phyloP scores from a whole-genome alignment of 2,113 vertebrate genomes.

The Chiloscyllium plagiosum region DNA sequence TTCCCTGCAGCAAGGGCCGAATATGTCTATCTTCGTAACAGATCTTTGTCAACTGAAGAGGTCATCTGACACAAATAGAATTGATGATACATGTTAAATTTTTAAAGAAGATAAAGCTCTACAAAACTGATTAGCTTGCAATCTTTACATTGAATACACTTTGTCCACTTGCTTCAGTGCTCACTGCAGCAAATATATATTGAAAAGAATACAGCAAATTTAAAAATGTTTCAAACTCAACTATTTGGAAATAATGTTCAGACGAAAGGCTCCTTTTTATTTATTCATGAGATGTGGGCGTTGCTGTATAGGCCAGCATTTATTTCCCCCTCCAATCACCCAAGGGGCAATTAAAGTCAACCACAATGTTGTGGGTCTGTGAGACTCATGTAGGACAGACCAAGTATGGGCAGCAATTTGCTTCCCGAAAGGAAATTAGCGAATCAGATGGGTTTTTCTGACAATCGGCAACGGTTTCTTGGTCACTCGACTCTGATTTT shows the following conservation, averaged over 20 bases:
- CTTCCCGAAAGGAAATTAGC: too few species aligned
- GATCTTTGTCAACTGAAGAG: neutral
- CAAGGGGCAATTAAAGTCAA: too few species aligned
- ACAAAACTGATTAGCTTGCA: neutral
- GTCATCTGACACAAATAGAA: conserved; percentile 7
- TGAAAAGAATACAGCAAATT: neutral
- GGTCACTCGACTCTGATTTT: too few species aligned
- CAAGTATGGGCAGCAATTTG: too few species aligned
- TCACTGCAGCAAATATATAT: neutral
- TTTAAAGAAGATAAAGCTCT: neutral
- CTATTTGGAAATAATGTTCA: neutral
- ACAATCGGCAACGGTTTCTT: too few species aligned
- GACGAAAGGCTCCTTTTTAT: neutral
- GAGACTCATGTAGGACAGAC: too few species aligned
- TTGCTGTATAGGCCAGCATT: too few species aligned
- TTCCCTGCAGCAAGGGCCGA: neutral
- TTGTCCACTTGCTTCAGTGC: neutral
- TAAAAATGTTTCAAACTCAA: neutral
- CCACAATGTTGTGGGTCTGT: too few species aligned
- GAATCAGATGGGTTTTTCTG: too few species aligned
- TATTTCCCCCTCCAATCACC: too few species aligned
- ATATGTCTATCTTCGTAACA: neutral
- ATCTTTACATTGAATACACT: neutral
- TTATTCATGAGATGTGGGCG: too few species aligned
- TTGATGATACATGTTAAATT: neutral